A percentile compares a stretch with the other conserved stretches of the same genome.
Evolutionary conservation across 92 coral and sea anemone species (phyloP).

Genomic region (Palythoa heliodiscus): DNA sequence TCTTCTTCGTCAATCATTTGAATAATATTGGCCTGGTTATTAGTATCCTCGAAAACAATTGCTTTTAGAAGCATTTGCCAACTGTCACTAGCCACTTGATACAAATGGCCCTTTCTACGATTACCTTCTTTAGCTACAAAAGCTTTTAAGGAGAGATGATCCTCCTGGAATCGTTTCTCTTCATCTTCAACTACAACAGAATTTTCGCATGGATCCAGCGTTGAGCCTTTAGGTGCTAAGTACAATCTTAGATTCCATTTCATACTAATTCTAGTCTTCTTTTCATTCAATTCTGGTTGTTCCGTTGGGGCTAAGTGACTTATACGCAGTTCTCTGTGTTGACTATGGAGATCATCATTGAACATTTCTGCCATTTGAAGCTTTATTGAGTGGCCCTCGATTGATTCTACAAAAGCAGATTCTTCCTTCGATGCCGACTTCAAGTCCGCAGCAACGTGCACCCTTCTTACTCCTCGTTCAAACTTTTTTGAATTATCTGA

Average conservation of each 20-base stretch:
- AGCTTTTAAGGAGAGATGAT: conserved; percentile 13
- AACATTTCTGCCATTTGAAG: conserved; percentile 54
- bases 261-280: conserved; percentile 28
- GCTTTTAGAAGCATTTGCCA: conserved; percentile 58
- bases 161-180: background rate
- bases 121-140: background rate
- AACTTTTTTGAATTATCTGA: conserved; percentile 63
- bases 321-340: conserved; percentile 56
- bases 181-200: background rate
- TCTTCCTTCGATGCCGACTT: conserved; percentile 59
- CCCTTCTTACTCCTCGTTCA: conserved; percentile 63
- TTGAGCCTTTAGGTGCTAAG: conserved; percentile 29
- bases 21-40: conserved; percentile 15
- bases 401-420: conserved; percentile 59
- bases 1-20: background rate
- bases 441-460: conserved; percentile 62
- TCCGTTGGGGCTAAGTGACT: conserved; percentile 67
- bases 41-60: conserved; percentile 28
- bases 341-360: conserved; percentile 55
- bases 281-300: conserved; percentile 33
- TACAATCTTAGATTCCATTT: conserved; percentile 75
- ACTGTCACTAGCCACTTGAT: conserved; percentile 43
- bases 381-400: conserved; percentile 50
- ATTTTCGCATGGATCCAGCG: background rate
- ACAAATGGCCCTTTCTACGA: background rate